These are phyloP conservation scores for Acanthochromis polyacanthus DNA, from an alignment of 2,113 vertebrate species.

Conservation along the genomic window DNA sequence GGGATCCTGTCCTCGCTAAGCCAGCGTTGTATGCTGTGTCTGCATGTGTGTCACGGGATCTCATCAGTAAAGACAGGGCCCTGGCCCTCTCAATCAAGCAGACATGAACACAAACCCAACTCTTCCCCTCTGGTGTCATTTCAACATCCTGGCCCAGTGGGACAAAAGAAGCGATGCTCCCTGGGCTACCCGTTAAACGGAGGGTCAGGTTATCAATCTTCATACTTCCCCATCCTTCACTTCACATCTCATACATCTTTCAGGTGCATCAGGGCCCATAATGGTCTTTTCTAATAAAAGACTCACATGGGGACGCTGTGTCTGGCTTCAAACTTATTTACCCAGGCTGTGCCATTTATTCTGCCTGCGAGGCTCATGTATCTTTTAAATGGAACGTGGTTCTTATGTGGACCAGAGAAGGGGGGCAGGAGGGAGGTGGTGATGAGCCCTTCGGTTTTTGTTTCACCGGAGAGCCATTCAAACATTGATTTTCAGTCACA, in stretches of 20 bases:
- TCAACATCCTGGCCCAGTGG: slow-evolving; percentile 34
- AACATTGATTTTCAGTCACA: slow-evolving; percentile 80
- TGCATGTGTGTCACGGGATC: slow-evolving; percentile 27
- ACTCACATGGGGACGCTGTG: slow-evolving; percentile 32
- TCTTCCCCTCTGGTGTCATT: slow-evolving; percentile 45
- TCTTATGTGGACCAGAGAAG: slow-evolving; percentile 46
- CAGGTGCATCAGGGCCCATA: slow-evolving; percentile 46
- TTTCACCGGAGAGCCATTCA: slow-evolving; percentile 67
- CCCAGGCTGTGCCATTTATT: slow-evolving; percentile 50
- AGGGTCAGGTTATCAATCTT: slow-evolving; percentile 71
- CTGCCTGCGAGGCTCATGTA: slow-evolving; percentile 71
- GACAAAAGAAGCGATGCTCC: slow-evolving; percentile 53
- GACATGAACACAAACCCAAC: slow-evolving; percentile 46
- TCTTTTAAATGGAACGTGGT: slow-evolving; percentile 74
- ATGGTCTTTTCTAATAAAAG: slow-evolving; percentile 63
- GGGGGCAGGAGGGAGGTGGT: slow-evolving; percentile 17
- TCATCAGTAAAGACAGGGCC: slow-evolving; percentile 40
- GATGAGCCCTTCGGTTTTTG: slow-evolving; percentile 56
- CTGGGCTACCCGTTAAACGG: slow-evolving; percentile 41
- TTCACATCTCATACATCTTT: slow-evolving; percentile 70
- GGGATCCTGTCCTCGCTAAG: slow-evolving; percentile 16
- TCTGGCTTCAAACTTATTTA: slow-evolving; percentile 71
- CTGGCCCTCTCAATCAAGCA: slow-evolving; percentile 56
- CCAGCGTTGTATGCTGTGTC: background rate
- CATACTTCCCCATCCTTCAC: slow-evolving; percentile 55